phyloP scores from a whole-genome alignment of 2,888 invertebrate species.

The Sphaeridia pumilis region DNA sequence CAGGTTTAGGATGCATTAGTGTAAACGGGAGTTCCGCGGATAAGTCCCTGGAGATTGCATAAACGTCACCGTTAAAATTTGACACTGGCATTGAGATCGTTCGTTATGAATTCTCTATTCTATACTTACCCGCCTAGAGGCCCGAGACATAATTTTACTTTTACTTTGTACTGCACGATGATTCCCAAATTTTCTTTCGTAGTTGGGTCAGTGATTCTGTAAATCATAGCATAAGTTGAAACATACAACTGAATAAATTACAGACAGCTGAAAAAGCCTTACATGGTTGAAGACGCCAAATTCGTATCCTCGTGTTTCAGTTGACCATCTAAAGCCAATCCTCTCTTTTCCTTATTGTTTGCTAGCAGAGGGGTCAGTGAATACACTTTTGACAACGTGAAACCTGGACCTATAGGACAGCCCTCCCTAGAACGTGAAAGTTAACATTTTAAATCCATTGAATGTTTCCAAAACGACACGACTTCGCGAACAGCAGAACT shows the following conservation, averaged over 20 bases:
- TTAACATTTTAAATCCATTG: too few relatives aligned
- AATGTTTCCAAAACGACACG: too few relatives aligned
- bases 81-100: too few relatives aligned
- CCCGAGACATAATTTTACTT: conserved; percentile 90
- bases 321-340: conserved; percentile 93
- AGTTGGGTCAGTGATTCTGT: conserved; percentile 75
- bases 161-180: conserved; percentile 98
- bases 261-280: too few relatives aligned
- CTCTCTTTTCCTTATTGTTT: conserved; percentile 98
- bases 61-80: too few relatives aligned
- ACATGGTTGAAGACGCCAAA: conserved; percentile 95
- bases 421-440: conserved; percentile 65
- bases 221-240: too few relatives aligned
- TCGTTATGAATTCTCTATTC: too few relatives aligned
- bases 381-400: conserved; percentile 94
- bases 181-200: conserved; percentile 97
- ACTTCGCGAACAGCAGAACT: too few relatives aligned
- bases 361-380: conserved; percentile 84
- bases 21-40: conserved; percentile 96
- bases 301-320: conserved; percentile 98
- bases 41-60: too few relatives aligned
- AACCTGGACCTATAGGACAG: conserved; percentile 86
- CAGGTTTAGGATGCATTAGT: conserved; percentile 94
- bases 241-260: too few relatives aligned
- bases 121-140: conserved; percentile 88